Evolutionary conservation across 1,140 invertebrate genomes (phyloP).

Genomic region (Apolygus lucorum): DNA sequence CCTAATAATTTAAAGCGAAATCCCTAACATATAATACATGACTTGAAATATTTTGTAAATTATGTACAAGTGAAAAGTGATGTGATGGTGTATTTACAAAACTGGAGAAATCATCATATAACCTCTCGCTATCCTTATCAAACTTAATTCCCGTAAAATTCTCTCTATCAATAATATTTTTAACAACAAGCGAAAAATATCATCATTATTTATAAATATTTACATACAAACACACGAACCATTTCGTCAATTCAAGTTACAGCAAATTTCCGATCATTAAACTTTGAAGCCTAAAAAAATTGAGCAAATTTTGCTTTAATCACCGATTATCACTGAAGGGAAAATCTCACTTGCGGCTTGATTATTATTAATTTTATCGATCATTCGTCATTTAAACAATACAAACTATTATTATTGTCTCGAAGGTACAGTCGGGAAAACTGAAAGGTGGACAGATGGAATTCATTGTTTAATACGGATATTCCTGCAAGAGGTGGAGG

Average conservation of each 20-base stretch:
- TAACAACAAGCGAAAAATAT: background rate
- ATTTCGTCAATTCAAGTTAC: background rate
- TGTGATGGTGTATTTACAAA: slow-evolving; percentile 7
- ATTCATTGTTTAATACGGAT: background rate
- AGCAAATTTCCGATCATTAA: background rate
- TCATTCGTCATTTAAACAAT: background rate
- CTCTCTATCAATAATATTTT: background rate
- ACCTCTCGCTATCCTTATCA: background rate
- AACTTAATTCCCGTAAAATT: background rate
- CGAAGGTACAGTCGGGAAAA: background rate
- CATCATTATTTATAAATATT: slow-evolving; percentile 1
- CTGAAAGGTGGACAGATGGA: background rate
- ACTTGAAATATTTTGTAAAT: background rate
- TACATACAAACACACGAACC: too few relatives aligned
- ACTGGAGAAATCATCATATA: background rate
- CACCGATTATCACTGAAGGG: too few relatives aligned
- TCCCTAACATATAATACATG: background rate
- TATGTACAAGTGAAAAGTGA: background rate
- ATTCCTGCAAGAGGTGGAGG: too few relatives aligned
- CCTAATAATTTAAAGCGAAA: background rate
- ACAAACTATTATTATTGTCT: background rate
- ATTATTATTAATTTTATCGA: background rate
- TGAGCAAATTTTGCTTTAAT: background rate
- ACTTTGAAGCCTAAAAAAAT: background rate
- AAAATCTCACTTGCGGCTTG: too few relatives aligned